Evolutionary conservation across 2,113 vertebrate genomes (phyloP).

Genomic region (Potamarius usumacintae): DNA sequence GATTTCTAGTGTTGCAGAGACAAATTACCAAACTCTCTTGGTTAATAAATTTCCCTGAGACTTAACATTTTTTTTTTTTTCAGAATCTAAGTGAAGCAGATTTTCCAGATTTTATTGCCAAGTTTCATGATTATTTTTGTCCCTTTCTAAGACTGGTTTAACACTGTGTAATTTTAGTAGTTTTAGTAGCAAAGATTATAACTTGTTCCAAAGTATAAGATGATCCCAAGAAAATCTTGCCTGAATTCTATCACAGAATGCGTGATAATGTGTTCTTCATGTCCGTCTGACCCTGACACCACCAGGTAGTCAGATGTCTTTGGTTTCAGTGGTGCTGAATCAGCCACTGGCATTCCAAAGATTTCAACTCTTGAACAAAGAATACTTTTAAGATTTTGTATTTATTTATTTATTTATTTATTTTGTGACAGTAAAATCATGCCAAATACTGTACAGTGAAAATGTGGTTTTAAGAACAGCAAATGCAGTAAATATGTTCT

Average conservation of each 20-base stretch:
- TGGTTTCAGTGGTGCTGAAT: not conserved
- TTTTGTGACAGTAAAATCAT: not conserved
- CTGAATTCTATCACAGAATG: not conserved
- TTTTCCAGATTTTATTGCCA: constrained; percentile 52
- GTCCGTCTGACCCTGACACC: not conserved
- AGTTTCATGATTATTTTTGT: not conserved
- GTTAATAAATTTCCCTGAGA: constrained; percentile 16
- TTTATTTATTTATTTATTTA: constrained; percentile 12
- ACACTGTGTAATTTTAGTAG: not conserved
- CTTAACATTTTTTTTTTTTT: constrained; percentile 50
- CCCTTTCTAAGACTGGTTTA: not conserved
- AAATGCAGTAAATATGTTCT: not conserved
- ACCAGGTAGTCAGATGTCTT: not conserved
- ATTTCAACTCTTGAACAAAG: not conserved
- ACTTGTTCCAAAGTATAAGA: not conserved
- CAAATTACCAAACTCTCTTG: not conserved
- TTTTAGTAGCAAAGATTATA: not conserved
- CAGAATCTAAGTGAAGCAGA: constrained; percentile 60
- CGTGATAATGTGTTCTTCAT: not conserved
- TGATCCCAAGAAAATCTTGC: not conserved
- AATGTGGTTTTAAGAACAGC: not conserved
- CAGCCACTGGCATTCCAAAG: not conserved
- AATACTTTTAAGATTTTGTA: not conserved
- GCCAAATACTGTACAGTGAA: not conserved
- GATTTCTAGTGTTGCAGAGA: not conserved